Percentiles rank a stretch among this genome's conserved stretches.
phyloP scores from a whole-genome alignment of 2,797 vertebrate genomes.

The Sciaenops ocellatus region DNA sequence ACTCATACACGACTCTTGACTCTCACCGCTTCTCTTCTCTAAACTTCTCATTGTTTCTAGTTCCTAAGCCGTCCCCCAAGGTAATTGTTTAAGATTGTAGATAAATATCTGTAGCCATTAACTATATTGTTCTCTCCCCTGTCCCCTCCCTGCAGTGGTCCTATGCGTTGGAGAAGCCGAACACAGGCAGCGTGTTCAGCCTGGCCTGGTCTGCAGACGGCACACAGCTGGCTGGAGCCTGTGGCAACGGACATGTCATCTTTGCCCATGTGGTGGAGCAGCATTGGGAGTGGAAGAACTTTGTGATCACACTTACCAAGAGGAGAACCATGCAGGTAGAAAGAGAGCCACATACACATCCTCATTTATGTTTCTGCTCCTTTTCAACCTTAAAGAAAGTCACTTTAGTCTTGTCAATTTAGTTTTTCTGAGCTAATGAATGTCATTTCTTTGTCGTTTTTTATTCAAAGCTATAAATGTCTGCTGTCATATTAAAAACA shows the following conservation, averaged over 20 bases:
- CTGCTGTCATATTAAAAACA: too few relatives aligned
- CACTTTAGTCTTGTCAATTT: neutral
- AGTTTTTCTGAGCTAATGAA: too few relatives aligned
- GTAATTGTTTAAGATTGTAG: slow-evolving; percentile 55
- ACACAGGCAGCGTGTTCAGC: slow-evolving; percentile 93
- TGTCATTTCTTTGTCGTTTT: too few relatives aligned
- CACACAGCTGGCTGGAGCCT: slow-evolving; percentile 95
- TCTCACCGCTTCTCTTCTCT: slow-evolving; percentile 26
- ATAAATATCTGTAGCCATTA: slow-evolving; percentile 50
- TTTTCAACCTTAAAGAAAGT: slow-evolving; percentile 8
- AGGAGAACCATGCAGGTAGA: slow-evolving; percentile 96
- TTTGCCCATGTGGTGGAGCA: slow-evolving; percentile 97
- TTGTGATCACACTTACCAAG: slow-evolving; percentile 92
- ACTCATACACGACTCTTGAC: slow-evolving; percentile 29
- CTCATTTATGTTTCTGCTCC: neutral
- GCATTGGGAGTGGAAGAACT: slow-evolving; percentile 96
- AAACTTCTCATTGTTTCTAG: slow-evolving; percentile 45
- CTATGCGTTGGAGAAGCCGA: slow-evolving; percentile 95
- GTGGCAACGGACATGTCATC: slow-evolving; percentile 95
- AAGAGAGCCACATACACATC: slow-evolving; percentile 1
- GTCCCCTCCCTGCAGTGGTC: slow-evolving; percentile 89
- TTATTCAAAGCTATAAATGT: too few relatives aligned
- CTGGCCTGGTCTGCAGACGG: slow-evolving; percentile 95
- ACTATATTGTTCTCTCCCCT: slow-evolving; percentile 23
- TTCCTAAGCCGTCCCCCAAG: slow-evolving; percentile 24